These are phyloP conservation scores for Akabosia matsudoensis DNA, from an alignment of 1,140 invertebrate genomes.

Conservation along the genomic window DNA sequence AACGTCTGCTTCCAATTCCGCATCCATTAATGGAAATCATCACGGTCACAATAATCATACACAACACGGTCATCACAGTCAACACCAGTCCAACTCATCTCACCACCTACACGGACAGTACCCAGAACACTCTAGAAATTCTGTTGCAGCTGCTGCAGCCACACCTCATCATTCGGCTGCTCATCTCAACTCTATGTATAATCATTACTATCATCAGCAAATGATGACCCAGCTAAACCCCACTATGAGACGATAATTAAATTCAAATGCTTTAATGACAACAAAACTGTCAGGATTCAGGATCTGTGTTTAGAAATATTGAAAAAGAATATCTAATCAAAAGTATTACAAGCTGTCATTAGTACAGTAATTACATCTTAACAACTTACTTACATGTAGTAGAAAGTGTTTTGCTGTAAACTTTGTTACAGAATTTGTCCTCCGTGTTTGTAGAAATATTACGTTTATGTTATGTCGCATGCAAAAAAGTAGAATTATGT, in stretches of 20 bases:
- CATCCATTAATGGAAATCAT: neutral
- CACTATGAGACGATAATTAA: neutral
- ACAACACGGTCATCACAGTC: neutral
- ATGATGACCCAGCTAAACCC: neutral
- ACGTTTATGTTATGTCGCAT: too few relatives aligned
- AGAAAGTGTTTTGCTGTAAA: too few relatives aligned
- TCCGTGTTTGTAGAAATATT: too few relatives aligned
- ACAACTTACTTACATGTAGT: too few relatives aligned
- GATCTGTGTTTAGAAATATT: neutral
- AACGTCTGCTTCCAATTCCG: neutral
- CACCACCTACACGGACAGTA: neutral
- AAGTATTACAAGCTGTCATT: too few relatives aligned
- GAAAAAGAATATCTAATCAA: neutral
- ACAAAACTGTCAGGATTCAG: neutral
- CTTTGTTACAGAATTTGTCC: too few relatives aligned
- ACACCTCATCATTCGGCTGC: neutral
- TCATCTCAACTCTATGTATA: neutral
- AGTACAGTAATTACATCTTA: too few relatives aligned
- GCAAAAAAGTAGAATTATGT: too few relatives aligned
- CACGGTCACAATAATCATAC: neutral
- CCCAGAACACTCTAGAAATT: neutral
- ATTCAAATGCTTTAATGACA: neutral
- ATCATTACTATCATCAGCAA: neutral
- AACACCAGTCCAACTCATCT: neutral
- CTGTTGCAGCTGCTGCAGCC: neutral